Evolutionary conservation across 2,113 vertebrate species (phyloP).

Genomic region (Ariopsis seemanni): DNA sequence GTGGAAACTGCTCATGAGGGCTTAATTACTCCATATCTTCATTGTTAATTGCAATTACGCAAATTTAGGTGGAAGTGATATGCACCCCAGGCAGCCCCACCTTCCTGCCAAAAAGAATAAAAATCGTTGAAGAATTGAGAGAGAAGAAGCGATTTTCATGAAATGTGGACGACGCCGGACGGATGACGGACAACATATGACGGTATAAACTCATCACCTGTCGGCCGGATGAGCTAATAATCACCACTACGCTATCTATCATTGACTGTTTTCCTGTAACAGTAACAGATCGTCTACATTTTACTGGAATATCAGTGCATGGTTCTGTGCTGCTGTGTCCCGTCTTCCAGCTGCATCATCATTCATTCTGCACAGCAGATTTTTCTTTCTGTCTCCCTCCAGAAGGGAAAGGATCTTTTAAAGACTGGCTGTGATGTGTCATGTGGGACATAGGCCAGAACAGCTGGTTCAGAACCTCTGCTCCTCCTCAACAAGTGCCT

Average conservation of each 20-base stretch:
- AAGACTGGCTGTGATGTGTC: slow-evolving; percentile 51
- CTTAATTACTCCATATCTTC: too few species aligned
- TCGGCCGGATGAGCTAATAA: neutral
- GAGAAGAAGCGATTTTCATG: too few species aligned
- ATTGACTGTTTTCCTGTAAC: too few species aligned
- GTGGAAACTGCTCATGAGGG: too few species aligned
- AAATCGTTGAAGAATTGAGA: too few species aligned
- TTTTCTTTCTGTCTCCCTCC: slow-evolving; percentile 18
- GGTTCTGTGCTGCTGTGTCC: neutral
- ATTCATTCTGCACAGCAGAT: slow-evolving; percentile 11
- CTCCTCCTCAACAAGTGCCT: slow-evolving; percentile 59
- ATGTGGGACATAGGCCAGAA: slow-evolving; percentile 51
- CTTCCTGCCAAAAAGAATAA: too few species aligned
- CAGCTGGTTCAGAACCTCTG: slow-evolving; percentile 59
- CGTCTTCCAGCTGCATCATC: slow-evolving; percentile 1
- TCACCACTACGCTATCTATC: neutral
- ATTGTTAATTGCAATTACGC: too few species aligned
- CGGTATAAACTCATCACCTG: too few species aligned
- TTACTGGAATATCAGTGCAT: neutral
- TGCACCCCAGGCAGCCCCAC: too few species aligned
- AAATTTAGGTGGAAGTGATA: too few species aligned
- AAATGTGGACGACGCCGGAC: too few species aligned
- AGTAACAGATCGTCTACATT: neutral
- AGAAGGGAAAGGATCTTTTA: slow-evolving; percentile 56
- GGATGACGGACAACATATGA: too few species aligned